phyloP scores from a whole-genome alignment of 2,888 invertebrate species.

The Machimus atricapillus region DNA sequence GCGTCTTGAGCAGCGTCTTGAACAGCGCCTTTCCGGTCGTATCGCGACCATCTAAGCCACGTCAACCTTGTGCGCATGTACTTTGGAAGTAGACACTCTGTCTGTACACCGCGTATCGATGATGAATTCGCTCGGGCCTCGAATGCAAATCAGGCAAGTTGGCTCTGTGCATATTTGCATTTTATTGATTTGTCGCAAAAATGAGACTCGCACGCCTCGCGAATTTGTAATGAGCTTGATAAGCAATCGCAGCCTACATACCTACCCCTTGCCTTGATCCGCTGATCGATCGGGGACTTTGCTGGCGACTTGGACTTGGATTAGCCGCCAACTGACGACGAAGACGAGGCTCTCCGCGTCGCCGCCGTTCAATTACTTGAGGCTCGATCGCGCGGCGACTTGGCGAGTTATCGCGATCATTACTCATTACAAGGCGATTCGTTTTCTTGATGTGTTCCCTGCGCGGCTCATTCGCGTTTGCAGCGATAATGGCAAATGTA shows the following conservation, averaged over 20 bases:
- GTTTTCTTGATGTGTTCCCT: background rate
- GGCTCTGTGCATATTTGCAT: background rate
- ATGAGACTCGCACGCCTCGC: background rate
- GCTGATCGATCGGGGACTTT: background rate
- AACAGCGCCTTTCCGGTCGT: background rate
- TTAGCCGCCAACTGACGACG: background rate
- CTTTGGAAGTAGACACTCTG: constrained; percentile 24
- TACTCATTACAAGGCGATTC: constrained; percentile 6
- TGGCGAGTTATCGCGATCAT: constrained; percentile 5
- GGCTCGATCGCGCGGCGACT: background rate
- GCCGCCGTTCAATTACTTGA: background rate
- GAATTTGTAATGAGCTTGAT: background rate
- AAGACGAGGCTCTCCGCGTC: background rate
- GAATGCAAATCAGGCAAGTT: background rate
- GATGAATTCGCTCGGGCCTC: background rate
- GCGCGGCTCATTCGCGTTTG: background rate
- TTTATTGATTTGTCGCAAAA: constrained; percentile 23
- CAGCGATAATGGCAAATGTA: constrained; percentile 7
- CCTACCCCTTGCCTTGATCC: background rate
- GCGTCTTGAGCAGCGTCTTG: background rate
- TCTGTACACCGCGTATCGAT: constrained; percentile 21
- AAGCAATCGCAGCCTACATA: background rate
- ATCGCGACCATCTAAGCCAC: background rate
- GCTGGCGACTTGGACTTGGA: background rate
- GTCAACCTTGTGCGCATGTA: constrained; percentile 25